Conservation (phyloP, 2,797 vertebrate genomes). For the Buphagus erythrorhynchus region DNA sequence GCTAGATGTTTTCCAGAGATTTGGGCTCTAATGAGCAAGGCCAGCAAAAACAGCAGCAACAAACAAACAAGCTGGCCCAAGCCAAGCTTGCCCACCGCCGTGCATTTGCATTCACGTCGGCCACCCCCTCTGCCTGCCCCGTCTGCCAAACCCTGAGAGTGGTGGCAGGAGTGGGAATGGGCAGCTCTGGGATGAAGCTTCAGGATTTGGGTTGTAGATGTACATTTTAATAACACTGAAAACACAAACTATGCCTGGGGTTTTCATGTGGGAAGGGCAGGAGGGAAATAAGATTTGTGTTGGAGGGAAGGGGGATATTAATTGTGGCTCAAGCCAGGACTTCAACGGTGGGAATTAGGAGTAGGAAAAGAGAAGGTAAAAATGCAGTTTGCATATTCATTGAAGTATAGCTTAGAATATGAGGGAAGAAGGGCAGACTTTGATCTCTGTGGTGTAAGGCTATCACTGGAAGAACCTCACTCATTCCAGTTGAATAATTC, state of each 20-base stretch:
- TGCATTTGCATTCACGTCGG: background rate
- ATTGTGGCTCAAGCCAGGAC: background rate
- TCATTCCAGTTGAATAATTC: background rate
- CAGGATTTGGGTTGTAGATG: background rate
- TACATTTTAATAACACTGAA: background rate
- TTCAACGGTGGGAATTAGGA: background rate
- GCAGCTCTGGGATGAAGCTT: background rate
- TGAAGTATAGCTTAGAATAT: background rate
- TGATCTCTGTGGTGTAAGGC: background rate
- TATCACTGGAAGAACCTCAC: background rate
- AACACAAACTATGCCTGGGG: background rate
- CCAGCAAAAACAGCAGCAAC: slow-evolving; percentile 14
- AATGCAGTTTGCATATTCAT: background rate
- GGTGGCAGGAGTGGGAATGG: background rate
- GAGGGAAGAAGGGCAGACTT: slow-evolving; percentile 3
- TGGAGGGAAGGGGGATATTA: background rate
- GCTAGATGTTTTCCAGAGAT: slow-evolving; percentile 18
- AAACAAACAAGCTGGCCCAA: background rate
- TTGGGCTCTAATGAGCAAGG: slow-evolving; percentile 7
- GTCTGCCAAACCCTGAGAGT: background rate
- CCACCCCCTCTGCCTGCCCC: background rate
- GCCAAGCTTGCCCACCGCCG: background rate
- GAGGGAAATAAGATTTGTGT: background rate
- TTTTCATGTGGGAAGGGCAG: background rate
- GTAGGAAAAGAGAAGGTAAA: background rate